These are phyloP conservation scores for Helostoma temminkii DNA, from an alignment of 2,797 vertebrate genomes.

Conservation along the genomic window DNA sequence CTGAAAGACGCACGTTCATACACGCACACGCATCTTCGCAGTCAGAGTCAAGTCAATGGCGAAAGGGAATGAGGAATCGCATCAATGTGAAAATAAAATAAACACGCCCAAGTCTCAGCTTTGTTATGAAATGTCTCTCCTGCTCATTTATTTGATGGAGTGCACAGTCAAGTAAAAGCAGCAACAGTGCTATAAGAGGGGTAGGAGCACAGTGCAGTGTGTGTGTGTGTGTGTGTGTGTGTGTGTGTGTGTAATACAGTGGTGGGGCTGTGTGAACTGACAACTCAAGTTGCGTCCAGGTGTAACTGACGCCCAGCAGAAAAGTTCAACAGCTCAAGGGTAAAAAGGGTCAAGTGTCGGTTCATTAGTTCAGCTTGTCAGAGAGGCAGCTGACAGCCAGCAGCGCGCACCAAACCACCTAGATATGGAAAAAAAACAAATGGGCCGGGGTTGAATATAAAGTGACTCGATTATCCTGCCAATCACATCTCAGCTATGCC, in stretches of 20 bases:
- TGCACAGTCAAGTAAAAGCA: constrained; percentile 64
- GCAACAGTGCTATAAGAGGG: constrained; percentile 43
- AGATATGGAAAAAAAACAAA: constrained; percentile 28
- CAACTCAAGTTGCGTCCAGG: constrained; percentile 45
- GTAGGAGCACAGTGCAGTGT: constrained; percentile 12
- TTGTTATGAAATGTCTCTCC: constrained; percentile 75
- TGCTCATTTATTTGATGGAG: constrained; percentile 78
- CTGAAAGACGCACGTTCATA: constrained; percentile 26
- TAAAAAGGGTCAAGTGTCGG: constrained; percentile 58
- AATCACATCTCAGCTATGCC: constrained; percentile 44
- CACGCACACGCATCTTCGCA: constrained; percentile 4
- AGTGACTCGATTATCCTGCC: constrained; percentile 58
- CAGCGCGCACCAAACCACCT: constrained; percentile 27
- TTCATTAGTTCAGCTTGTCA: constrained; percentile 62
- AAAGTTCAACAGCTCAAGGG: constrained; percentile 64
- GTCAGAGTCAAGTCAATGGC: constrained; percentile 8
- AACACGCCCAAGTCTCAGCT: constrained; percentile 71
- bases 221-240: too few relatives aligned
- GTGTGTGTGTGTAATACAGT: constrained; percentile 4
- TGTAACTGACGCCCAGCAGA: constrained; percentile 42
- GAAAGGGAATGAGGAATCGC: constrained; percentile 44
- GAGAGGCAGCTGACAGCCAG: constrained; percentile 52
- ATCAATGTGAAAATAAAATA: constrained; percentile 68
- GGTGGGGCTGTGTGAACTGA: constrained; percentile 31
- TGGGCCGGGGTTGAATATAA: constrained; percentile 50